These are phyloP conservation scores for honey bee (Apis mellifera) DNA, from an alignment of 1,140 invertebrate species.

Conservation along the genomic window DNA sequence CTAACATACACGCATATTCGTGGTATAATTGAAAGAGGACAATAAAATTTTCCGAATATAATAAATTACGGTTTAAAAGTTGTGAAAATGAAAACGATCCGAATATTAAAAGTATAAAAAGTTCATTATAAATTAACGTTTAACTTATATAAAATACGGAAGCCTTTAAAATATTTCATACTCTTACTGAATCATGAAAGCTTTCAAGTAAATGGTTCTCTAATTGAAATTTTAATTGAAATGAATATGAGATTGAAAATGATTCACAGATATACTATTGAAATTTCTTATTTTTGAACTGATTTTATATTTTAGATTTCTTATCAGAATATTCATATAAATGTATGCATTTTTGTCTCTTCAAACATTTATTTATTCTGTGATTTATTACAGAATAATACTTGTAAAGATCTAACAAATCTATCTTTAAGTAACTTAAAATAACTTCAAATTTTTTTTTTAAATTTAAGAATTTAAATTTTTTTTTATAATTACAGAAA, in stretches of 20 bases:
- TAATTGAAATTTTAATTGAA: not conserved
- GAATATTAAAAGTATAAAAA: not conserved
- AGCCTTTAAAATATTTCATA: constrained; percentile 10
- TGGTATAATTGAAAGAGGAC: not conserved
- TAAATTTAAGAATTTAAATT: too few relatives aligned
- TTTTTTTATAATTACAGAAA: too few relatives aligned
- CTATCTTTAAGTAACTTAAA: too few relatives aligned
- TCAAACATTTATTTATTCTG: too few relatives aligned
- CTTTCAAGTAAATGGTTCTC: not conserved
- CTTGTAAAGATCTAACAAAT: too few relatives aligned
- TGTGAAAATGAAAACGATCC: not conserved
- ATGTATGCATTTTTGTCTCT: not conserved
- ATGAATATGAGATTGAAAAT: not conserved
- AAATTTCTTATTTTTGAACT: not conserved
- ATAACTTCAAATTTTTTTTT: too few relatives aligned
- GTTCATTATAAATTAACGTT: constrained; percentile 9
- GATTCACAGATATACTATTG: not conserved
- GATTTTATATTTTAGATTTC: not conserved
- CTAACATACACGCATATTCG: not conserved
- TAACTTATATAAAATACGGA: not conserved
- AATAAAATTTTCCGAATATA: not conserved
- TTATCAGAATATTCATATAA: not conserved
- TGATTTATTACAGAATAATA: too few relatives aligned
- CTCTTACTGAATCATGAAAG: not conserved
- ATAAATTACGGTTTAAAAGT: not conserved